Base-by-base conservation (phyloP, 2,888 invertebrate genomes). In the Caenorhabditis imperialis region DNA sequence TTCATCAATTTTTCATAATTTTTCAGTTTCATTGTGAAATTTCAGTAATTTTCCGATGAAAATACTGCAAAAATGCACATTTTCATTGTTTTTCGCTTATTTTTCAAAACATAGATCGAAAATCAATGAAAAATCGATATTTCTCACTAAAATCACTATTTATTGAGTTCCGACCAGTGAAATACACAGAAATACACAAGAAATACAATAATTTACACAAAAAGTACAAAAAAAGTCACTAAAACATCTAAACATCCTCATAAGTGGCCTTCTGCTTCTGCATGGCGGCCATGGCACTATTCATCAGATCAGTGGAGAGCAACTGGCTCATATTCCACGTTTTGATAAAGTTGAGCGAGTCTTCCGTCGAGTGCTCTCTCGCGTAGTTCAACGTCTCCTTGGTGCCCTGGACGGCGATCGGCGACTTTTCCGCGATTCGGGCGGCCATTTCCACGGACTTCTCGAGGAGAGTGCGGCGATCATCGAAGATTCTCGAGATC, bases 401-500 rank as follows among this genome's bases (percentile, higher is more conserved):
- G 0, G 94, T 93, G 3, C 93, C 92, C 44, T 98, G 97, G 0
- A 98, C 93, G 0, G 97, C 98, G 4, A 98, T 93, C 0, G 98
- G 98, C 90, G 95, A 96, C 89, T 95, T 94, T 5, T 90, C 88
- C 0, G 97, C 94, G 78, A 99, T 96, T 33, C 90, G 88, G 79
- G 91, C 91, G 0, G 96, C 98, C 51, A 94, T 82, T 6, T 92
- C 91, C 1, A 81, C 33, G 1, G 79, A 71, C 3, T 51, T 72
- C 16, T 77, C 72, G 10, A 80, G 16, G 8, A 72, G 54, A 14
- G 71, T 44, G 8, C 65, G 27, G 22, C 61, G 65, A 35, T 57
- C 53, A 5, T 54, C 54, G 50, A 60, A 72, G 20, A 81, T 60
- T 23, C 75, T 48, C 1, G 76, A 78, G 38, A 82, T 62, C 1